Conservation (phyloP, 2,797 vertebrate species). For the Podarcis lilfordi region DNA sequence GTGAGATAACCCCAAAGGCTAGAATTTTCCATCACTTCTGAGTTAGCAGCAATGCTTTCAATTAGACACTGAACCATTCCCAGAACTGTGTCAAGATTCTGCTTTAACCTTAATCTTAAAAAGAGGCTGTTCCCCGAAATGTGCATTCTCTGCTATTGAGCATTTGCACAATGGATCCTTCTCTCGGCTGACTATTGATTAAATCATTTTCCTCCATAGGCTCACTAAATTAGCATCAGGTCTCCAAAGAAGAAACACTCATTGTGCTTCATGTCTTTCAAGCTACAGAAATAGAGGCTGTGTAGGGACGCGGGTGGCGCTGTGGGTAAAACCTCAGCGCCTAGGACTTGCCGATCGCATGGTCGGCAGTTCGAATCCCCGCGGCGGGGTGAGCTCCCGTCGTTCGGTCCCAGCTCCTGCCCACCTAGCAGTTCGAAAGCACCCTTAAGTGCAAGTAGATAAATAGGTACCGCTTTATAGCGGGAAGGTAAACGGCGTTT, state of each 20-base stretch:
- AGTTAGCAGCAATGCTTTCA: conserved; percentile 40
- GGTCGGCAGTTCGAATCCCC: too few relatives aligned
- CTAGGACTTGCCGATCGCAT: too few relatives aligned
- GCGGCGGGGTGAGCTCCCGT: too few relatives aligned
- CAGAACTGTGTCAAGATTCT: background rate
- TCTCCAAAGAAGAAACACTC: background rate
- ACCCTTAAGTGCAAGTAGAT: too few relatives aligned
- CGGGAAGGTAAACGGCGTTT: too few relatives aligned
- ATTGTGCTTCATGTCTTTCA: background rate
- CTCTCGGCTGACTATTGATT: conserved; percentile 1
- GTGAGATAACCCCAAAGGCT: conserved; percentile 45
- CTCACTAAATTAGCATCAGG: conserved; percentile 3
- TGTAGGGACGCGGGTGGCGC: too few relatives aligned
- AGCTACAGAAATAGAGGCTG: background rate
- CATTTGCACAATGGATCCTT: fast-evolving
- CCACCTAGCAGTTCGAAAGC: too few relatives aligned
- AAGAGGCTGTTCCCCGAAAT: background rate
- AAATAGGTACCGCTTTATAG: too few relatives aligned
- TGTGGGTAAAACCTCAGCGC: too few relatives aligned
- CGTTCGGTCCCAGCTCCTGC: too few relatives aligned
- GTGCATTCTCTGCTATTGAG: fast-evolving
- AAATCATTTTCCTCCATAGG: conserved; percentile 1
- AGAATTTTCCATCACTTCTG: conserved; percentile 34
- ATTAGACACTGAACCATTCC: conserved; percentile 47
- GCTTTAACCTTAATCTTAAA: conserved; percentile 35